Evolutionary conservation across 2,113 vertebrate genomes (phyloP), one percentile per base, ranked within the genome.

Genomic region (Mormyrus lacerda): DNA sequence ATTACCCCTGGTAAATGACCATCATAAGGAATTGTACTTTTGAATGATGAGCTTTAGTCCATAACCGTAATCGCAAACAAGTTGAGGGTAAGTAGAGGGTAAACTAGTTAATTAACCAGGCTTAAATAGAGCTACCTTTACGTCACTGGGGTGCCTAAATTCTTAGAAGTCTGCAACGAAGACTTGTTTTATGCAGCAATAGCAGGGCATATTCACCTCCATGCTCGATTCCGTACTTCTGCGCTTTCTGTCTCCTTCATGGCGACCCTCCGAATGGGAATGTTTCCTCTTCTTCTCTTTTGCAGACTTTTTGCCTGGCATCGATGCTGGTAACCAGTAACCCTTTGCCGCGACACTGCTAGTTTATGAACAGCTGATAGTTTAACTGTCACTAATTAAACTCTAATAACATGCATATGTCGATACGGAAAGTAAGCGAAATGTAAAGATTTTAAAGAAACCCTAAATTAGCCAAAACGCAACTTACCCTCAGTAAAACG

Each of bases 231-330:
- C 95, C 0, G 92, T 89, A 35, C 91, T 93, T 51, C 92, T 94
- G 0, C 92, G 93, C 90, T 95, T 95, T 3, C 88, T 88, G 19
- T 69, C 85, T 1, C 92, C 91, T 5, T 91, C 91, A 7, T 91
- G 92, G 13, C 91, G 92, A 0, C 93, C 93, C 21, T 95, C 95
- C 0, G 90, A 39, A 4, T 93, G 93, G 0, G 91, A 90, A 58
- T 93, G 93, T 90, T 94, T 95, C 55, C 95, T 91, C 89, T 95
- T 96, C 93, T 95, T 96, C 6, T 96, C 95, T 0, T 90, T 31
- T 11, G 89, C 91, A 1, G 93, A 89, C 82, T 96, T 96, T 92
- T 95, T 96, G 73, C 93, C 95, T 0, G 94, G 73, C 94, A 95
- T 95, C 90, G 88, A n/a, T 83, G 76, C 79, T 61, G 76, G 27